Evolutionary conservation across 2,113 vertebrate species (phyloP).

Genomic region (Chloroceryle aenea): DNA sequence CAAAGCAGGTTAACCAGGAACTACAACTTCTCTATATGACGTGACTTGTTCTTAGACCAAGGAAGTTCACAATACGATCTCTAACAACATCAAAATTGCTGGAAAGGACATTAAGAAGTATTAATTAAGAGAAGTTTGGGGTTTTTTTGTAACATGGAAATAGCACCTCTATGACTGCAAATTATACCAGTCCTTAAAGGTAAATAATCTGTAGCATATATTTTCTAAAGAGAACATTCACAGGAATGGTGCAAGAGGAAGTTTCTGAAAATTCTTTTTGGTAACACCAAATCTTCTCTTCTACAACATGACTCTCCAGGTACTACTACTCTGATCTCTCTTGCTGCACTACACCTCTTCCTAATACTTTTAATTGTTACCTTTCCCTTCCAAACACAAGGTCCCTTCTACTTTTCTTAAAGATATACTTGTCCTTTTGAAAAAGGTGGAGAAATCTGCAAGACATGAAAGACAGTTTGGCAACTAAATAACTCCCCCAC

Average conservation of each 20-base stretch:
- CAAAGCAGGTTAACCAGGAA: background rate
- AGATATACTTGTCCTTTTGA: background rate
- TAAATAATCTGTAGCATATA: rapidly evolving
- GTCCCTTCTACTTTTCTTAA: background rate
- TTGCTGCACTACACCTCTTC: background rate
- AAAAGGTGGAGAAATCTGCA: background rate
- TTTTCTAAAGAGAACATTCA: background rate
- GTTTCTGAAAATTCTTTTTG: background rate
- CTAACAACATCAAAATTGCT: background rate
- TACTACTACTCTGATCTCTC: background rate
- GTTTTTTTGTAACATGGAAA: background rate
- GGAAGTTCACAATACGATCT: background rate
- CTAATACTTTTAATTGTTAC: background rate
- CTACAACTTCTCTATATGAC: background rate
- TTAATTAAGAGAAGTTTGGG: background rate
- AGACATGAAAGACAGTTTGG: background rate
- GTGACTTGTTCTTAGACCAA: background rate
- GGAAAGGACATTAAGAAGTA: background rate
- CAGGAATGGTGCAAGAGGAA: background rate
- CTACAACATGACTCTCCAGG: background rate
- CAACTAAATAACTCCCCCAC: background rate
- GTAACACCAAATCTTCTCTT: background rate
- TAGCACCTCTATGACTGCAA: background rate
- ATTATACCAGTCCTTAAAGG: rapidly evolving
- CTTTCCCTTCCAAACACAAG: background rate